phyloP scores from a whole-genome alignment of 2,113 vertebrate species.

The Puma concolor region DNA sequence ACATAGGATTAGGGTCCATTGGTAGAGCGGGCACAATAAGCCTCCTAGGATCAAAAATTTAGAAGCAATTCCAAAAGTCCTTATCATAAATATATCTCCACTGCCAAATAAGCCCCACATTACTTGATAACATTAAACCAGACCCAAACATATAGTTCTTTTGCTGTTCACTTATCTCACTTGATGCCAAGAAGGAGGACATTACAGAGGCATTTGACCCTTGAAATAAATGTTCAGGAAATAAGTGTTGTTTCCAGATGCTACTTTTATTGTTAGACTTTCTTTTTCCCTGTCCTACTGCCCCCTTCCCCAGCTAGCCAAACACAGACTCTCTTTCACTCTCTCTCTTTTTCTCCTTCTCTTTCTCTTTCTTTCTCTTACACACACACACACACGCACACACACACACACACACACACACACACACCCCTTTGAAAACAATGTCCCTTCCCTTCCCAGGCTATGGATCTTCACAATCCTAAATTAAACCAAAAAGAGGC shows the following conservation, averaged over 20 bases:
- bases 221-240: neutral
- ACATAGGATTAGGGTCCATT: neutral
- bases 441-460: neutral
- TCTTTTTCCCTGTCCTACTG: neutral
- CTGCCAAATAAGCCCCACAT: neutral
- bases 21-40: neutral
- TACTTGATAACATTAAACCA: neutral
- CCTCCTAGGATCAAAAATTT: neutral
- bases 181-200: neutral
- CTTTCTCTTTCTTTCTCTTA: neutral
- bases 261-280: neutral
- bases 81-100: neutral
- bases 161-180: neutral
- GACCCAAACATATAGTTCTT: neutral
- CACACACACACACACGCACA: neutral
- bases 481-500: neutral
- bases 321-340: neutral
- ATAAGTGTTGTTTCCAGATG: neutral
- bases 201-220: neutral
- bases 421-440: neutral
- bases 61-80: neutral
- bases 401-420: neutral
- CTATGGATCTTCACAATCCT: neutral
- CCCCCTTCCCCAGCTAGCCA: neutral
- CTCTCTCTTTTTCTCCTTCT: neutral